Evolutionary conservation across 2,797 vertebrate genomes (phyloP), one percentile per base, ranked within the genome.

Genomic region (Muscicapa comitata): DNA sequence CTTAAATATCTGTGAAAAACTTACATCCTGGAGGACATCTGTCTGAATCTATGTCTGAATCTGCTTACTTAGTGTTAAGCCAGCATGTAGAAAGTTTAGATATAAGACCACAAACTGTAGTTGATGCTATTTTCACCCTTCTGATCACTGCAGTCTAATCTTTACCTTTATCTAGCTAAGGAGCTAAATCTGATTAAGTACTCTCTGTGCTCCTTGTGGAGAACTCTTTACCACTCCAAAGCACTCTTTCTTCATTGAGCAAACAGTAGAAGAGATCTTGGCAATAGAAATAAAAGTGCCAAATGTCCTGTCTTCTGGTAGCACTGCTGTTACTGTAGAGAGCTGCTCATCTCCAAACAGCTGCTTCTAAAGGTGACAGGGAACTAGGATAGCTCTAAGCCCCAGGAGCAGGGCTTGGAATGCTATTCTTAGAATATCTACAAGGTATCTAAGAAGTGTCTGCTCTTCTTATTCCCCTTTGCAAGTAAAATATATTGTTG

Each of bases 151-250:
- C 31, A 57, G 62, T 75, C 68, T 95, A 89, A 94, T 95, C 84
- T 54, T 89, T 93, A 85, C 67, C 85, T 86, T 90, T 88, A 84
- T 92, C 85, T 85, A 75, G 67, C 63, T 94, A 68, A 90, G 57
- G 81, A 92, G 65, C 47, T 95, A 84, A 94, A 93, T 94, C 94
- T 91, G 90, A 86, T 96, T 76, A 96, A 90, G 85, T 83, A 37
- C 75, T 86, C 59, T 81, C 63, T 48, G 63, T 2, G 2, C 28
- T 93, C 17, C 23, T 74, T 72, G 42, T 86, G 58, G 23, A 81
- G 29, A 85, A 25, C 61, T 65, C 72, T 88, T 70, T 65, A n/a
- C 25, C 21, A 17, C 31, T 72, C 43, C 1, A 0, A 72, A 93
- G 48, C n/a, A 31, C 45, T 87, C 72, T 71, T 92, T 74, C 58